Evolutionary conservation across 2,113 vertebrate species (phyloP).

Genomic region (Pluvianellus socialis): DNA sequence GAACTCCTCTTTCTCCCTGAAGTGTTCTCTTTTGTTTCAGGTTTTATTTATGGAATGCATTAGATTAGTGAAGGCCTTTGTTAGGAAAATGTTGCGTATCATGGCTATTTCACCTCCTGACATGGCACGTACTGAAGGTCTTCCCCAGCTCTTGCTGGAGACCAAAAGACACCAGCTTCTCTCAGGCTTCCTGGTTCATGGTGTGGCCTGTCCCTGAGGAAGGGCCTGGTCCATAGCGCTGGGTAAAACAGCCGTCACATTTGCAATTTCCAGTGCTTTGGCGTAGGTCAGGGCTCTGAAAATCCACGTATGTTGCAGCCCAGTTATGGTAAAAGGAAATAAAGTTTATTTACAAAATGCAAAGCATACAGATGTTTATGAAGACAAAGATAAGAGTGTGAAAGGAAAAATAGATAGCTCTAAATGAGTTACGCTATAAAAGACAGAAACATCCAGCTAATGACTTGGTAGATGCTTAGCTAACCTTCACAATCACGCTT

Average conservation of each 20-base stretch:
- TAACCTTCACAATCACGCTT: accelerated
- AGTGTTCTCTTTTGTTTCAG: neutral
- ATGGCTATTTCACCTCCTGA: neutral
- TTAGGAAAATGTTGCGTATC: neutral
- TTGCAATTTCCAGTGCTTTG: neutral
- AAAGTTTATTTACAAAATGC: neutral
- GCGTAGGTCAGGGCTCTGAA: neutral
- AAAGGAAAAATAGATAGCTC: neutral
- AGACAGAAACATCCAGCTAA: neutral
- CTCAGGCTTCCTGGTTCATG: neutral
- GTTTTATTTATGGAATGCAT: neutral
- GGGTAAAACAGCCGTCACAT: neutral
- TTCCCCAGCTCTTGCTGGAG: neutral
- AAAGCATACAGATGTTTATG: neutral
- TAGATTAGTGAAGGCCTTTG: neutral
- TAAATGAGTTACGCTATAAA: neutral
- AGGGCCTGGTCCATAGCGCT: neutral
- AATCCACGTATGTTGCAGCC: neutral
- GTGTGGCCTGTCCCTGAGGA: neutral
- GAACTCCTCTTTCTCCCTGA: neutral
- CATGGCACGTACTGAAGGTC: neutral
- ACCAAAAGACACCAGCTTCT: neutral
- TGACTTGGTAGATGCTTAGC: neutral
- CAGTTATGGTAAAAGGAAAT: neutral
- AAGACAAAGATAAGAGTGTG: neutral